Percentiles rank a stretch among this genome's conserved stretches.
Conservation (phyloP, 2,888 invertebrate genomes). For the Busseola fusca region DNA sequence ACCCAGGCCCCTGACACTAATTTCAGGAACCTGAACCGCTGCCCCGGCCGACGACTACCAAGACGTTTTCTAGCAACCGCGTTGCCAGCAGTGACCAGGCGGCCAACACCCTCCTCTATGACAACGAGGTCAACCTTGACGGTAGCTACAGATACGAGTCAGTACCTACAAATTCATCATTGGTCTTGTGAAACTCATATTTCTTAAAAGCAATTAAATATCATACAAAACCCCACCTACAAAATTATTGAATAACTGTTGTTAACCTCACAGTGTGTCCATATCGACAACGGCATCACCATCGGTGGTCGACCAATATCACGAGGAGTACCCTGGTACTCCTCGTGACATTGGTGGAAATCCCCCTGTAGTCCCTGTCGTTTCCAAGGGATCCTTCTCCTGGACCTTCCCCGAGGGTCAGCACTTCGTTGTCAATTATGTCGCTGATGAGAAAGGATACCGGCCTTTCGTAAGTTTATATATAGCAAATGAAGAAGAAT, state of each 20-base stretch:
- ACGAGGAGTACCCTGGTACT: no score
- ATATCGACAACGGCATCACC: no score
- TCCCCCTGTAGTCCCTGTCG: no score
- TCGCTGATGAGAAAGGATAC: constrained; percentile 92
- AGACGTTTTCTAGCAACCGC: no score
- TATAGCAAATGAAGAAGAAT: background rate
- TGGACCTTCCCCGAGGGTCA: constrained; percentile 90
- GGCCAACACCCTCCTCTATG: constrained; percentile 77
- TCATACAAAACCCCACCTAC: background rate
- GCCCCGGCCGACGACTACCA: no score
- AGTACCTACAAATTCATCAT: background rate
- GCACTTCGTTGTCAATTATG: constrained; percentile 88
- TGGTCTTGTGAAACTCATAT: background rate
- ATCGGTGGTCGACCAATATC: no score
- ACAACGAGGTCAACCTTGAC: constrained; percentile 81
- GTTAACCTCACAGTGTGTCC: no score
- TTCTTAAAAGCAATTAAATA: background rate
- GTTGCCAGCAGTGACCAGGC: constrained; percentile 67
- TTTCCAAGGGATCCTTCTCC: no score
- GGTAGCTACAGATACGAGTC: constrained; percentile 87
- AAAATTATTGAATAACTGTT: background rate
- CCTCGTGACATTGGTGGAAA: no score
- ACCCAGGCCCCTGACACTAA: no score
- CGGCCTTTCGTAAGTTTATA: constrained; percentile 84
- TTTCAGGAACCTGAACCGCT: constrained; percentile 16